Conservation (phyloP, 2,797 vertebrate genomes). For the Petrocephalus sullivani region DNA sequence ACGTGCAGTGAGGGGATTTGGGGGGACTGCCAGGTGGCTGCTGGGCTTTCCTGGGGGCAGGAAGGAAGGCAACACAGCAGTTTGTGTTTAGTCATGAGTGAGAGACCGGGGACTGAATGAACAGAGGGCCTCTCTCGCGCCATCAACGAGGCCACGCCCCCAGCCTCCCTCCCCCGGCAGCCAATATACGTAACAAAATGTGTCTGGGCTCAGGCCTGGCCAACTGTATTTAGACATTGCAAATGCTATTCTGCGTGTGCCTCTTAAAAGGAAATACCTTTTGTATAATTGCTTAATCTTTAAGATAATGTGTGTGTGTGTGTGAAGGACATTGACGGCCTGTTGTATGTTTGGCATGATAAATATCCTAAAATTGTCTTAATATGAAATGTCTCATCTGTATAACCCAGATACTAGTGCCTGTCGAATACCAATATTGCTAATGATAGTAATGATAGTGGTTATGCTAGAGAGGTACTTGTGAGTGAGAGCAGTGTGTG, state of each 20-base stretch:
- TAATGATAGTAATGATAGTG: conserved; percentile 9
- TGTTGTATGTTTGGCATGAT: not conserved
- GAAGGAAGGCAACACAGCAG: not conserved
- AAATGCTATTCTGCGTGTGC: no score
- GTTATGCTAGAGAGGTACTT: not conserved
- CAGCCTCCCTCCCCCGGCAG: not conserved
- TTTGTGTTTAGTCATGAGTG: conserved; percentile 4
- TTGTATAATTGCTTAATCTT: no score
- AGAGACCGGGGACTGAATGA: not conserved
- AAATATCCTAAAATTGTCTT: not conserved
- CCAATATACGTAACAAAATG: no score
- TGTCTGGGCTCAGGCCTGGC: no score
- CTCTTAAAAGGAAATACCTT: no score
- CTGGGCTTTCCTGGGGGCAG: not conserved
- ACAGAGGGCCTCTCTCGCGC: not conserved
- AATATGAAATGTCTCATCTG: not conserved
- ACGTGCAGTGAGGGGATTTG: not conserved
- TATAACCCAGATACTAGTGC: not conserved
- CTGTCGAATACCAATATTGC: not conserved
- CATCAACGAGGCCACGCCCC: not conserved
- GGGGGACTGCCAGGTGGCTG: not conserved
- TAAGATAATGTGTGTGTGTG: not conserved
- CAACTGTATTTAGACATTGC: no score
- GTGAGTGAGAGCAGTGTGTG: not conserved
- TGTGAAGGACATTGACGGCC: not conserved